Evolutionary conservation across 2,888 invertebrate species (phyloP).

Genomic region (Chloromyia formosa): DNA sequence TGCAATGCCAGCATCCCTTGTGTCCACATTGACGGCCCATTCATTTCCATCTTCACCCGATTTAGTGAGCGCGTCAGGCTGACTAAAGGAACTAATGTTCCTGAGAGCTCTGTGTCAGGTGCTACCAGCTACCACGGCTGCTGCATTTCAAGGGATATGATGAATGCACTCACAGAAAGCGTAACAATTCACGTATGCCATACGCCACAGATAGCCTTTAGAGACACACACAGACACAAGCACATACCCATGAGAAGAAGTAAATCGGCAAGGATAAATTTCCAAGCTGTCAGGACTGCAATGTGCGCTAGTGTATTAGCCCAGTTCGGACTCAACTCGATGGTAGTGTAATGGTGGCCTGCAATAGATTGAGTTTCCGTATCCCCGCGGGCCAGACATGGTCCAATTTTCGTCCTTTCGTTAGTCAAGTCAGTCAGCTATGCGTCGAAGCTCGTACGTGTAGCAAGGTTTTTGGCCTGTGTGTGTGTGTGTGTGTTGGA

Average conservation of each 20-base stretch:
- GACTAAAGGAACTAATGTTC: neutral
- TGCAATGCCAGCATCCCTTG: constrained; percentile 21
- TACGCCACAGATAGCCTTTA: neutral
- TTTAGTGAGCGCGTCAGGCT: neutral
- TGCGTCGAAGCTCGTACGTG: neutral
- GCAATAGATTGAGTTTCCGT: neutral
- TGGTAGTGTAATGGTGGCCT: neutral
- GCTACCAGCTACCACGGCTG: no score
- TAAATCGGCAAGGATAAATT: no score
- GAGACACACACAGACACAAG: no score
- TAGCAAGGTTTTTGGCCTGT: neutral
- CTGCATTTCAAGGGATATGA: constrained; percentile 21
- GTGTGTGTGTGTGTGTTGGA: neutral
- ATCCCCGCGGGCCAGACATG: neutral
- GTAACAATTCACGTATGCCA: constrained; percentile 25
- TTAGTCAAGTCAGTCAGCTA: neutral
- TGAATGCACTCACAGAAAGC: constrained; percentile 28
- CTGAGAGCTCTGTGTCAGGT: neutral
- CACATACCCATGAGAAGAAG: no score
- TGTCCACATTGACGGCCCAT: constrained; percentile 14
- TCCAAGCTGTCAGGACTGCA: no score
- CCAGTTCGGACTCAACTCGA: no score
- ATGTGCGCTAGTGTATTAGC: no score
- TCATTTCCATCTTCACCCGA: constrained; percentile 9
- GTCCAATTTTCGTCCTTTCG: constrained; percentile 1